phyloP scores from a whole-genome alignment of 2,113 vertebrate genomes.

The Sapayoa aenigma region DNA sequence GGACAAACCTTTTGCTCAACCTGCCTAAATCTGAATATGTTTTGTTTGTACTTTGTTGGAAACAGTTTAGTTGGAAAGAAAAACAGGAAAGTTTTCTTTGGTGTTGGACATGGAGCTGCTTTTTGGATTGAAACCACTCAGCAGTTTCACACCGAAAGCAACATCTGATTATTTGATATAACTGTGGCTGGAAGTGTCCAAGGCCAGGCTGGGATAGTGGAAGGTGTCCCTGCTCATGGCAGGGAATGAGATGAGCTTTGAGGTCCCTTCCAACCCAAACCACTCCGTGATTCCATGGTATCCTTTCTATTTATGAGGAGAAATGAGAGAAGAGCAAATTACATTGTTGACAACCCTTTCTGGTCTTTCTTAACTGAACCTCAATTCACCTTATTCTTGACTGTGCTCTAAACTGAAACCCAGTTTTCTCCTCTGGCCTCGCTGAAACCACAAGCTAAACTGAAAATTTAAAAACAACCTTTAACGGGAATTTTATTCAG shows the following conservation, averaged over 20 bases:
- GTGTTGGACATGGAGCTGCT: neutral
- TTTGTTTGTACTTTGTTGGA: neutral
- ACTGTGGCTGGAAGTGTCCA: neutral
- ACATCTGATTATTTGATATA: neutral
- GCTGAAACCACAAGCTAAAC: neutral
- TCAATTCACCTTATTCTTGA: neutral
- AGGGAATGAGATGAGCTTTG: neutral
- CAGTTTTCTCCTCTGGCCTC: neutral
- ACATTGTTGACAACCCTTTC: neutral
- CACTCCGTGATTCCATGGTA: neutral
- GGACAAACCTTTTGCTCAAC: neutral
- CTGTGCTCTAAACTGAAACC: neutral
- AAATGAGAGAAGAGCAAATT: neutral
- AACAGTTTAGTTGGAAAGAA: neutral
- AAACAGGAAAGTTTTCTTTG: neutral
- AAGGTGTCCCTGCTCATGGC: neutral
- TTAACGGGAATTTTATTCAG: neutral
- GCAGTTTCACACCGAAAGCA: neutral
- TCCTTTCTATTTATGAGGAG: neutral
- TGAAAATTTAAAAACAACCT: neutral
- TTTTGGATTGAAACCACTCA: neutral
- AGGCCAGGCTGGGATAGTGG: neutral
- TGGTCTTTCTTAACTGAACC: neutral
- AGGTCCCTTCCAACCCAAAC: neutral
- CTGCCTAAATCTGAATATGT: neutral